Evolutionary conservation across 2,888 invertebrate species (phyloP).

Genomic region (Lithodes maja): DNA sequence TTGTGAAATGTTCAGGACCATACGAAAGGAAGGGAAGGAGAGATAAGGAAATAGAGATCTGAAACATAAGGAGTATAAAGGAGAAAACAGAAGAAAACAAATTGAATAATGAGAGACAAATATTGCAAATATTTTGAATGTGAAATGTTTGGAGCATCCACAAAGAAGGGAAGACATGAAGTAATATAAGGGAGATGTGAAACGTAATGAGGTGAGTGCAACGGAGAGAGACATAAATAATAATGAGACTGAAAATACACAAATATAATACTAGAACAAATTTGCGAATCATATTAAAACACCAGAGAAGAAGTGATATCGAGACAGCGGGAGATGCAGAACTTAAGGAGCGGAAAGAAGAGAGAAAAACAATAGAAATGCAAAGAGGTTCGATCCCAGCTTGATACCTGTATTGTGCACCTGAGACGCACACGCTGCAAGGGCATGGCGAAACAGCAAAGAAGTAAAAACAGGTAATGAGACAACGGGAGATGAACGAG

Average conservation of each 20-base stretch:
- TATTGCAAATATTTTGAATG: background rate
- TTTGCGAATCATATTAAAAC: too few species aligned
- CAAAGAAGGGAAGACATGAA: background rate
- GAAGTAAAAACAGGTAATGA: background rate
- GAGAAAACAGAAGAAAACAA: background rate
- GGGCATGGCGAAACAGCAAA: background rate
- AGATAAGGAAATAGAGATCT: background rate
- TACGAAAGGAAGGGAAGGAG: background rate
- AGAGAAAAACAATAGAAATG: background rate
- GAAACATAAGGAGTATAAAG: background rate
- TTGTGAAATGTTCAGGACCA: too few species aligned
- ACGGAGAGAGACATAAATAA: background rate
- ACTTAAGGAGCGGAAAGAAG: too few species aligned
- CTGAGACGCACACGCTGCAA: background rate
- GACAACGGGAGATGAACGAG: background rate
- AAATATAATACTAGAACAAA: too few species aligned
- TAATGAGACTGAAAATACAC: too few species aligned
- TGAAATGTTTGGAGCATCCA: background rate
- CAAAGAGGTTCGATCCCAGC: background rate
- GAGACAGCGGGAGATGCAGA: too few species aligned
- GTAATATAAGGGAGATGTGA: background rate
- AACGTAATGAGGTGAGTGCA: background rate
- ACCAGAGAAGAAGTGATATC: too few species aligned
- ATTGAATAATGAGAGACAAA: background rate
- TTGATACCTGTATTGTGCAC: background rate